phyloP scores from a whole-genome alignment of 2,888 invertebrate species.

The Parelbella ahira region DNA sequence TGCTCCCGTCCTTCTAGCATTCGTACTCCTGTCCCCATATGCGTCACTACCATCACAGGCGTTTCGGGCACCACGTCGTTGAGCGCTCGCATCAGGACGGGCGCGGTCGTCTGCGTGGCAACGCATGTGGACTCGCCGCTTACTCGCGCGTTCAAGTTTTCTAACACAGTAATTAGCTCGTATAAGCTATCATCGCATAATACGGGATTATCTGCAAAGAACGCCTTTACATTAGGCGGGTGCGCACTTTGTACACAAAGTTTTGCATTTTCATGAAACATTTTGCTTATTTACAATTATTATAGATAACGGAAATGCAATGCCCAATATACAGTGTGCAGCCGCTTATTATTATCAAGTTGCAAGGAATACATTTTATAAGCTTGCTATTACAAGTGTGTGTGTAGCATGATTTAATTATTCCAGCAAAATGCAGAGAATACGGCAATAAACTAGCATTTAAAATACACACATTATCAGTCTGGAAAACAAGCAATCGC shows the following conservation, averaged over 20 bases:
- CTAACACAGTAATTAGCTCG: conserved; percentile 85
- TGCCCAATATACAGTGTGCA: conserved; percentile 7
- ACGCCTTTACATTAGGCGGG: conserved; percentile 11
- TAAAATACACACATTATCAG: conserved; percentile 11
- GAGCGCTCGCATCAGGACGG: conserved; percentile 56
- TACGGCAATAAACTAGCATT: conserved; percentile 1
- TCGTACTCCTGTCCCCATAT: conserved; percentile 41
- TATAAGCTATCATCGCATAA: conserved; percentile 87
- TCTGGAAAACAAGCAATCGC: conserved; percentile 19
- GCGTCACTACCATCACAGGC: conserved; percentile 56
- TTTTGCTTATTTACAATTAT: neutral
- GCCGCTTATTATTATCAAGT: too few relatives aligned
- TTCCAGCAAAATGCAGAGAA: conserved; percentile 4
- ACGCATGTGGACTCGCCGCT: conserved; percentile 83
- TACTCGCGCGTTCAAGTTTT: conserved; percentile 86
- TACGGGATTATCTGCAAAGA: conserved; percentile 88
- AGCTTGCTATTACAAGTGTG: too few relatives aligned
- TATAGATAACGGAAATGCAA: conserved; percentile 5
- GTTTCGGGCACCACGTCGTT: conserved; percentile 57
- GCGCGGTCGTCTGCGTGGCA: conserved; percentile 50
- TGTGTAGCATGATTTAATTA: too few relatives aligned
- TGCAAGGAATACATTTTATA: too few relatives aligned
- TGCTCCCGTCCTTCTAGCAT: conserved; percentile 36
- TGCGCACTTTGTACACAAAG: neutral
- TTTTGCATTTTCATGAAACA: conserved; percentile 3